phyloP scores from a whole-genome alignment of 2,888 invertebrate genomes.

The Caenorhabditis becei region DNA sequence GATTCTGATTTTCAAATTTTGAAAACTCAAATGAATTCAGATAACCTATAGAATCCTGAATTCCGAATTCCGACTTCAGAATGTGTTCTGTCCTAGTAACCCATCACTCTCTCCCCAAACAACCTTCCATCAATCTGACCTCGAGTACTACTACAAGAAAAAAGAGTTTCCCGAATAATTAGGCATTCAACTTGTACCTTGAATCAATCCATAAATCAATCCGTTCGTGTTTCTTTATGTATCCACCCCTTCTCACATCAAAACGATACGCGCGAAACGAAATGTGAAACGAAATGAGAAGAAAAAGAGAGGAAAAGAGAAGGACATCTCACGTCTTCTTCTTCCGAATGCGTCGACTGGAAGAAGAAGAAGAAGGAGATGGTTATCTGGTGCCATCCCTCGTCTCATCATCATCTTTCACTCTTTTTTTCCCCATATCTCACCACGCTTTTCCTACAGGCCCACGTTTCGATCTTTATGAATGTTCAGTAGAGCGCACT shows the following conservation, averaged over 20 bases:
- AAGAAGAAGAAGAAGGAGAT: background rate
- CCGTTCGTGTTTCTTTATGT: background rate
- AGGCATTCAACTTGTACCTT: background rate
- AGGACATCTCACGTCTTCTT: background rate
- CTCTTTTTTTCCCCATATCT: background rate
- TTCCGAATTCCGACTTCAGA: too few relatives aligned
- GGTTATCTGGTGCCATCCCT: slow-evolving; percentile 20
- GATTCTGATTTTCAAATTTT: too few relatives aligned
- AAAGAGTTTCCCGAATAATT: too few relatives aligned
- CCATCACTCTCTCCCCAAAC: too few relatives aligned
- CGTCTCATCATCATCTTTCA: slow-evolving; percentile 14
- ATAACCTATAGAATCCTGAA: too few relatives aligned
- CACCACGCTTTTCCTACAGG: background rate
- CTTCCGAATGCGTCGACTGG: slow-evolving; percentile 1
- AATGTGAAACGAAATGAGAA: background rate
- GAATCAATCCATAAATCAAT: background rate
- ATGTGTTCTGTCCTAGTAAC: too few relatives aligned
- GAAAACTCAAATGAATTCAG: too few relatives aligned
- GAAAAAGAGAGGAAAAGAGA: background rate
- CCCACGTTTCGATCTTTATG: background rate
- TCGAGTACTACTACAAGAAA: too few relatives aligned
- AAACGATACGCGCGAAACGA: background rate
- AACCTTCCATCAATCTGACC: background rate
- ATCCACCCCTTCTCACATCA: background rate
- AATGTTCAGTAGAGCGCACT: background rate